Percentiles rank a stretch among this genome's conserved stretches.
phyloP scores from a whole-genome alignment of 2,797 vertebrate species.

The Florisuga fusca region DNA sequence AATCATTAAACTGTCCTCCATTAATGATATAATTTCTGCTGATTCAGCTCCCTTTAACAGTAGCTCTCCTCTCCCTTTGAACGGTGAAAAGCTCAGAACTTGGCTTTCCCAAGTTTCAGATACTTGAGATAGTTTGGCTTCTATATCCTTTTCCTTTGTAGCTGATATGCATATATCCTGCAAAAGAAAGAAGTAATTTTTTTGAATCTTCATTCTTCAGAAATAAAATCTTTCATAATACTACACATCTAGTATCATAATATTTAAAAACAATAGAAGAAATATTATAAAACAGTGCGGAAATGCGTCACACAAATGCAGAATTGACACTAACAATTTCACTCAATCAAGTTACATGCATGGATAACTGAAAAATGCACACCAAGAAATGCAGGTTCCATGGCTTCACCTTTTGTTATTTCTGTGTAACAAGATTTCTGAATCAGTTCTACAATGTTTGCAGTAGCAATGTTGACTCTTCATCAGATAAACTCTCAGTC shows the following conservation, averaged over 20 bases:
- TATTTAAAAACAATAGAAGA: not conserved
- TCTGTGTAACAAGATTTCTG: not conserved
- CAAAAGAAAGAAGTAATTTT: not conserved
- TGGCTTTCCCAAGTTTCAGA: constrained; percentile 78
- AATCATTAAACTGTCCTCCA: constrained; percentile 84
- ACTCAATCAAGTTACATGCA: not conserved
- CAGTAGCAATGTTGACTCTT: not conserved
- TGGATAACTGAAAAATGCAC: not conserved
- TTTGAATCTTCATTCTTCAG: not conserved
- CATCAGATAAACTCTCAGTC: not conserved
- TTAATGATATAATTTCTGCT: constrained; percentile 76
- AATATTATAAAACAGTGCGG: not conserved
- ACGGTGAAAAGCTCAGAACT: constrained; percentile 73
- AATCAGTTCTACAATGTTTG: not conserved
- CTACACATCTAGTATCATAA: not conserved
- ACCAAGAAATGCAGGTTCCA: not conserved
- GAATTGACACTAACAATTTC: not conserved
- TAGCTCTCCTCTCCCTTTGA: constrained; percentile 81
- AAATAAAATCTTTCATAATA: not conserved
- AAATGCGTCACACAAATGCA: not conserved
- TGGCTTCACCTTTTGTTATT: not conserved
- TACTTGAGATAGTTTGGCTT: constrained; percentile 78
- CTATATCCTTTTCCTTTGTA: constrained; percentile 83
- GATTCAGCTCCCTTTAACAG: constrained; percentile 79
- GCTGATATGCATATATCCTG: constrained; percentile 84